phyloP scores from a whole-genome alignment of 2,888 invertebrate genomes.

The Hanleya hanleyi region DNA sequence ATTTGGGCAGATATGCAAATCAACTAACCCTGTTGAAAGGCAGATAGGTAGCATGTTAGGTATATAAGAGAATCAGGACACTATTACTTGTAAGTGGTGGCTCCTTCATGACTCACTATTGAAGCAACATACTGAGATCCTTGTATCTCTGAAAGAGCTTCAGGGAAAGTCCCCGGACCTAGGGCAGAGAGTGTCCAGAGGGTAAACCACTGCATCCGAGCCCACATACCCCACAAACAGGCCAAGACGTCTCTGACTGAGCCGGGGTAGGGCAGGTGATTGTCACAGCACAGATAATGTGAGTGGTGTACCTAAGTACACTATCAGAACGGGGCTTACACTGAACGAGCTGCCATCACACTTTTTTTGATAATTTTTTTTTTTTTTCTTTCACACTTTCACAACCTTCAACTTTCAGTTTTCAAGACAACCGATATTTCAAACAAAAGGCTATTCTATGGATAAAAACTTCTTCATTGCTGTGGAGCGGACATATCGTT shows the following conservation, averaged over 20 bases:
- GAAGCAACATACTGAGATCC: constrained; percentile 18
- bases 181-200: constrained; percentile 20
- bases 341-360: neutral
- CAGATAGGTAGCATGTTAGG: neutral
- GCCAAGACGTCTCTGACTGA: neutral
- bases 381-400: too few species aligned
- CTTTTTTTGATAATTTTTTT: constrained; percentile 5
- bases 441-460: too few species aligned
- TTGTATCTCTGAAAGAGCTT: constrained; percentile 13
- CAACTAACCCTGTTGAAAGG: neutral
- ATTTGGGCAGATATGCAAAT: neutral
- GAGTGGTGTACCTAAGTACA: neutral
- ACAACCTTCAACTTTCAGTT: too few species aligned
- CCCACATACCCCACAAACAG: neutral
- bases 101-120: constrained; percentile 9
- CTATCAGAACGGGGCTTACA: constrained; percentile 5
- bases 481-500: too few species aligned
- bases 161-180: constrained; percentile 26
- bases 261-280: neutral
- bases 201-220: neutral
- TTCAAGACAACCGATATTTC: too few species aligned
- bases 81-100: neutral
- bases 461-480: too few species aligned
- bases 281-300: constrained; percentile 4
- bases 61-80: neutral